phyloP scores from a whole-genome alignment of 2,888 invertebrate genomes.

The Buathra laborator region DNA sequence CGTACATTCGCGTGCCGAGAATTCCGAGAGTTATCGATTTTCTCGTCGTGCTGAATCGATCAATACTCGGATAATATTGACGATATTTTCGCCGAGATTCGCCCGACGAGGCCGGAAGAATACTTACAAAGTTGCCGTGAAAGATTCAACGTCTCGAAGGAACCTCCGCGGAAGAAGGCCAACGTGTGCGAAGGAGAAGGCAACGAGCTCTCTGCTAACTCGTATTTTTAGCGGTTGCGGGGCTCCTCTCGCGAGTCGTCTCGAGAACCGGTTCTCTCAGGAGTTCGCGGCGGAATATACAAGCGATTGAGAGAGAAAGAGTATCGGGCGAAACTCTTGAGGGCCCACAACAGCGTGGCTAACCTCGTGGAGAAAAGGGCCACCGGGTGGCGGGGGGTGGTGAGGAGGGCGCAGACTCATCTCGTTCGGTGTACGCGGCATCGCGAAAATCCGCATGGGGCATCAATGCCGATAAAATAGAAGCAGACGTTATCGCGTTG shows the following conservation, averaged over 20 bases:
- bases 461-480: constrained; percentile 25
- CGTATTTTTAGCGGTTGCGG: constrained; percentile 74
- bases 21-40: not conserved
- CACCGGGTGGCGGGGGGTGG: not conserved
- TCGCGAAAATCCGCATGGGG: not conserved
- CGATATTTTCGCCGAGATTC: not conserved
- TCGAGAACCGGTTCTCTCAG: constrained; percentile 69
- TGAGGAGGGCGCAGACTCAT: not conserved
- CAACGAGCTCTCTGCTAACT: constrained; percentile 15
- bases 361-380: constrained; percentile 31
- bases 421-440: not conserved
- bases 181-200: constrained; percentile 8
- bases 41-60: not conserved
- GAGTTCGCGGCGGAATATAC: constrained; percentile 73
- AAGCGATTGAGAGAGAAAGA: constrained; percentile 61
- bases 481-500: not conserved
- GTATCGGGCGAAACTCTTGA: constrained; percentile 52
- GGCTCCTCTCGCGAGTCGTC: constrained; percentile 53
- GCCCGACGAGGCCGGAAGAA: not conserved
- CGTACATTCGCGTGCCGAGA: not conserved
- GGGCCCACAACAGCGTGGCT: constrained; percentile 34
- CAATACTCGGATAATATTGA: not conserved
- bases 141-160: not conserved
- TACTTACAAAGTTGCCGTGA: not conserved
- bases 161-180: not conserved